Evolutionary conservation across 1,140 invertebrate species (phyloP).

Genomic region (Drosophila paulistorum): DNA sequence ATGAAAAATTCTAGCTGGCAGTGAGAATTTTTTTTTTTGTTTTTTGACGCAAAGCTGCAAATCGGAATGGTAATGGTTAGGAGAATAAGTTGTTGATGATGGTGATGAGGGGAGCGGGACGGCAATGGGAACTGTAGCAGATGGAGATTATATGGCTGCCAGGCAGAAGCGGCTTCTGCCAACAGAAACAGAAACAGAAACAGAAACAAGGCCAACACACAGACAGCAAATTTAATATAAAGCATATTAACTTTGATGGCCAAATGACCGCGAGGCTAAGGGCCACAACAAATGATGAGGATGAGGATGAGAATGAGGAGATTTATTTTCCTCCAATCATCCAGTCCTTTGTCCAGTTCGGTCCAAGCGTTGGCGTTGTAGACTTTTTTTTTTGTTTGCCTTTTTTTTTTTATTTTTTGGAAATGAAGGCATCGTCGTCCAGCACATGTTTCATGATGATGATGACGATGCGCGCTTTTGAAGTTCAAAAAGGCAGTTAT

Average conservation of each 20-base stretch:
- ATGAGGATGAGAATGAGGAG: constrained; percentile 32
- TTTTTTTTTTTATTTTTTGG: not conserved
- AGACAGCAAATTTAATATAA: constrained; percentile 77
- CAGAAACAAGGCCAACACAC: constrained; percentile 39
- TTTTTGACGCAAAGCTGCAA: not conserved
- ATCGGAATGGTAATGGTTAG: constrained; percentile 1
- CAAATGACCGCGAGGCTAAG: constrained; percentile 61
- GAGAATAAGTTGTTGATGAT: not conserved
- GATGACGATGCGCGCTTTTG: constrained; percentile 71
- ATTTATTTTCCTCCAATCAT: constrained; percentile 24
- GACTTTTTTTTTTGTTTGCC: not conserved
- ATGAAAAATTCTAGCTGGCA: constrained; percentile 24
- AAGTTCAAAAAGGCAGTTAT: constrained; percentile 61
- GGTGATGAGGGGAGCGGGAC: not conserved
- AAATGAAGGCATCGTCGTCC: constrained; percentile 18
- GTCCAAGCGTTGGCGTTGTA: constrained; percentile 37
- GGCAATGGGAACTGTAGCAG: constrained; percentile 56
- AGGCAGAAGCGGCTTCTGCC: constrained; percentile 36
- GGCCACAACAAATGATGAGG: constrained; percentile 17
- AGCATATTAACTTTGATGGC: constrained; percentile 77
- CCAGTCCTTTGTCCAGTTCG: constrained; percentile 12
- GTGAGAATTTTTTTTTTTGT: not conserved
- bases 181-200: constrained; percentile 22
- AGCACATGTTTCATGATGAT: constrained; percentile 67
- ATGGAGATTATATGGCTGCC: constrained; percentile 68